phyloP scores from a whole-genome alignment of 2,797 vertebrate genomes.

The Pempheris klunzingeri region DNA sequence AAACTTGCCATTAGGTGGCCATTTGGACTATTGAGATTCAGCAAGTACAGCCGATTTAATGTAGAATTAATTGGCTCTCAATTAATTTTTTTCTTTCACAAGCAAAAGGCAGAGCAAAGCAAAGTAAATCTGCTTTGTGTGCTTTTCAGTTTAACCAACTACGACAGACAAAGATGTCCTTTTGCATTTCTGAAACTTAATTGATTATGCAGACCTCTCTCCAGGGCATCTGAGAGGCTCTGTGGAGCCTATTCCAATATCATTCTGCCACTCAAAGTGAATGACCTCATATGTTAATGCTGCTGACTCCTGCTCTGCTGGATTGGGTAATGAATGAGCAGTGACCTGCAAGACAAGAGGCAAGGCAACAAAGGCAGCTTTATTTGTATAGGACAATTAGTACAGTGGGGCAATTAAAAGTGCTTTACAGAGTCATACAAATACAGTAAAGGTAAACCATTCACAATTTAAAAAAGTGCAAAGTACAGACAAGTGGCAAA shows the following conservation, averaged over 20 bases:
- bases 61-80: neutral
- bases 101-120: neutral
- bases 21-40: neutral
- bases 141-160: neutral
- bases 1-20: neutral
- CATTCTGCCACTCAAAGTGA: conserved; percentile 24
- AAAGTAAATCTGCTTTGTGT: neutral
- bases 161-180: neutral
- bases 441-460: too few species aligned
- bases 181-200: conserved; percentile 2
- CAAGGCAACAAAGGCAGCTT: too few species aligned
- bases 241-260: neutral
- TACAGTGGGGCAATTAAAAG: too few species aligned
- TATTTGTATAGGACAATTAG: too few species aligned
- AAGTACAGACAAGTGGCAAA: neutral
- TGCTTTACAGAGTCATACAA: neutral
- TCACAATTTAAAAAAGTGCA: too few species aligned
- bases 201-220: conserved; percentile 13
- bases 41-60: neutral
- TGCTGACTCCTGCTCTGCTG: conserved; percentile 10
- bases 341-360: neutral
- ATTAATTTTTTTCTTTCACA: neutral
- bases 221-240: neutral
- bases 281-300: conserved; percentile 12
- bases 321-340: neutral